phyloP scores from a whole-genome alignment of 1,140 invertebrate genomes.

The Leptoteleia sp. region DNA sequence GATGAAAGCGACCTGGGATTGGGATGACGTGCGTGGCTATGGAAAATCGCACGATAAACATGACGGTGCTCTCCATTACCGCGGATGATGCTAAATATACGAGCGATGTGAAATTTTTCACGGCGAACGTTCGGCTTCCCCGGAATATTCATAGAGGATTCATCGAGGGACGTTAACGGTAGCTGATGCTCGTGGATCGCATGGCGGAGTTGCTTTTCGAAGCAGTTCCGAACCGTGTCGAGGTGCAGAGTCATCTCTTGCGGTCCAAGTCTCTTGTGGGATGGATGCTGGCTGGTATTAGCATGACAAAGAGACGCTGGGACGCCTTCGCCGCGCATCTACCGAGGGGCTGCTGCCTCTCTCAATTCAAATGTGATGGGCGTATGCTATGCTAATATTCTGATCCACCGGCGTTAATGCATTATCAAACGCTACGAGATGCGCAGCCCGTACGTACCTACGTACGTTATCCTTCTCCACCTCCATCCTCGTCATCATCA shows the following conservation, averaged over 20 bases:
- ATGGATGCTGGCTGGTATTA: conserved; percentile 78
- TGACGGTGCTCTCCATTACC: conserved; percentile 16
- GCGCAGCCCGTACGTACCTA: conserved; percentile 51
- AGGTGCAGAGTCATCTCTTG: conserved; percentile 69
- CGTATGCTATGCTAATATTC: conserved; percentile 81
- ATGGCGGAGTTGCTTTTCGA: conserved; percentile 61
- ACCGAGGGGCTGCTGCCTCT: conserved; percentile 75
- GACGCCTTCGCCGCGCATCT: conserved; percentile 79
- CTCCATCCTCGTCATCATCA: conserved; percentile 31
- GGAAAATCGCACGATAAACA: conserved; percentile 21
- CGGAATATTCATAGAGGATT: conserved; percentile 53
- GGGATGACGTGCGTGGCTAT: background rate
- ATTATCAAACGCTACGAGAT: conserved; percentile 74
- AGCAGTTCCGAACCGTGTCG: conserved; percentile 61
- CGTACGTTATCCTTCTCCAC: conserved; percentile 52
- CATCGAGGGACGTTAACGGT: conserved; percentile 58
- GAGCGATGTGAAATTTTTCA: conserved; percentile 43
- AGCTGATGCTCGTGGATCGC: conserved; percentile 54
- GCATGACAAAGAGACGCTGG: conserved; percentile 81
- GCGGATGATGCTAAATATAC: conserved; percentile 7
- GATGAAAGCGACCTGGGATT: conserved; percentile 2
- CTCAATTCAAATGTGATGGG: conserved; percentile 82
- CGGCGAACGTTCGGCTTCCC: conserved; percentile 16
- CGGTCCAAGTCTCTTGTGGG: conserved; percentile 68
- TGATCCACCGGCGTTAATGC: conserved; percentile 77